A percentile compares a stretch with the other conserved stretches of the same genome.
Evolutionary conservation across 2,797 vertebrate species (phyloP).

Genomic region (Zenarchopterus dispar): DNA sequence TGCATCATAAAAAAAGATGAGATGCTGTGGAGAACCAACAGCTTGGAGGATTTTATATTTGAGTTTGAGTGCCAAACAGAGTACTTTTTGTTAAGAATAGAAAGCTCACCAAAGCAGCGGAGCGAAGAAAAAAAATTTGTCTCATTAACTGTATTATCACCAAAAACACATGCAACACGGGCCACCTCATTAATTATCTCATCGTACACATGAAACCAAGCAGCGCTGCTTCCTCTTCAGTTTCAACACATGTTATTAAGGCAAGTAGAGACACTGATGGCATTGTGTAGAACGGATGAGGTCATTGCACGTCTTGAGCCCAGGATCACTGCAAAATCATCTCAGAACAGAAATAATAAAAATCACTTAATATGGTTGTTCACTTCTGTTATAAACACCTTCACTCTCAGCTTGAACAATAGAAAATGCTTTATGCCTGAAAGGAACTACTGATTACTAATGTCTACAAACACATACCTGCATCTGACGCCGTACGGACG

Average conservation of each 20-base stretch:
- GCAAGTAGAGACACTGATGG: conserved; percentile 9
- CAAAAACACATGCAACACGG: conserved; percentile 20
- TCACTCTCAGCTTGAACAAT: too few relatives aligned
- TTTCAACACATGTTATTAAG: conserved; percentile 49
- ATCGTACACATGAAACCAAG: conserved; percentile 46
- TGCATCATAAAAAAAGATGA: conserved; percentile 49
- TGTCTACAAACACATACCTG: too few relatives aligned
- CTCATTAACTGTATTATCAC: conserved; percentile 49
- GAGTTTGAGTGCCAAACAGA: conserved; percentile 21
- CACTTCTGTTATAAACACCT: too few relatives aligned
- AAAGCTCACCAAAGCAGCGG: conserved; percentile 13
- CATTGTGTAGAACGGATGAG: conserved; percentile 8
- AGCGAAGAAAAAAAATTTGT: conserved; percentile 19
- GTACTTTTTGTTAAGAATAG: conserved; percentile 19
- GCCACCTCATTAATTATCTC: conserved; percentile 49
- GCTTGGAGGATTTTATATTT: conserved; percentile 21
- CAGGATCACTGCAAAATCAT: too few relatives aligned
- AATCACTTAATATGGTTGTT: too few relatives aligned
- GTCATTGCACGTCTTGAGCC: neutral
- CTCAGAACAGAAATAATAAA: too few relatives aligned
- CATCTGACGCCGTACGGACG: too few relatives aligned
- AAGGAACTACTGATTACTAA: too few relatives aligned
- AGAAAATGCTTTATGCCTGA: too few relatives aligned
- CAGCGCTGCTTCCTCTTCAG: conserved; percentile 28
- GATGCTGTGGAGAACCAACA: conserved; percentile 18